Percentiles rank a stretch among this genome's conserved stretches.
Conservation (phyloP, 2,797 vertebrate genomes). For the Cephalopachus bancanus region DNA sequence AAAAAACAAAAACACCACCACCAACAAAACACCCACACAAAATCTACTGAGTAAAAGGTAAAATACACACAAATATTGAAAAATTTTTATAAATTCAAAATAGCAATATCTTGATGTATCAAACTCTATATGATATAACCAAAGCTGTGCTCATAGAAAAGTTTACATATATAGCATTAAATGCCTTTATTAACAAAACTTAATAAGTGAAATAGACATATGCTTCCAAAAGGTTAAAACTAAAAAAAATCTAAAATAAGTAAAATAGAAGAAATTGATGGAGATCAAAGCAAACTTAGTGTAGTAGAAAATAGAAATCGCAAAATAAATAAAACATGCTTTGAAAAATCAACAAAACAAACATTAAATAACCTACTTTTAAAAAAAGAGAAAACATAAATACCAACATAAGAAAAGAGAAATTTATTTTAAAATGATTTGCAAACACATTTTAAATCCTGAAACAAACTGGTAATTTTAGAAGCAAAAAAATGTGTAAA, state of each 20-base stretch:
- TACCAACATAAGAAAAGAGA: not conserved
- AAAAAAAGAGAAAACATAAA: not conserved
- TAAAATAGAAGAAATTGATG: not conserved
- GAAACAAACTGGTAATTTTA: not conserved
- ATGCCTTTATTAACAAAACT: not conserved
- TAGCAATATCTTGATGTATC: not conserved
- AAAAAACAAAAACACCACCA: too few relatives aligned
- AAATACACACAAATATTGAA: not conserved
- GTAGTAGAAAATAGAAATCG: not conserved
- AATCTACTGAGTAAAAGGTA: not conserved
- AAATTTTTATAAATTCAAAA: not conserved
- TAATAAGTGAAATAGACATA: not conserved
- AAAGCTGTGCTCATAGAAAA: not conserved
- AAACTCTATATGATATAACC: not conserved
- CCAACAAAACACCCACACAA: not conserved
- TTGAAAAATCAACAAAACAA: not conserved
- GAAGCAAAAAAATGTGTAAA: not conserved
- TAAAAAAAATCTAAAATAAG: not conserved
- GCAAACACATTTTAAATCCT: not conserved
- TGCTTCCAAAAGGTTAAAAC: not conserved
- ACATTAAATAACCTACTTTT: not conserved
- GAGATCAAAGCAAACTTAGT: not conserved
- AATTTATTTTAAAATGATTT: not conserved
- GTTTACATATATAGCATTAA: not conserved
- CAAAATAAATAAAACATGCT: not conserved